A percentile compares a stretch with the other conserved stretches of the same genome.
phyloP scores from a whole-genome alignment of 1,140 invertebrate species.

The Nautilus pompilius region DNA sequence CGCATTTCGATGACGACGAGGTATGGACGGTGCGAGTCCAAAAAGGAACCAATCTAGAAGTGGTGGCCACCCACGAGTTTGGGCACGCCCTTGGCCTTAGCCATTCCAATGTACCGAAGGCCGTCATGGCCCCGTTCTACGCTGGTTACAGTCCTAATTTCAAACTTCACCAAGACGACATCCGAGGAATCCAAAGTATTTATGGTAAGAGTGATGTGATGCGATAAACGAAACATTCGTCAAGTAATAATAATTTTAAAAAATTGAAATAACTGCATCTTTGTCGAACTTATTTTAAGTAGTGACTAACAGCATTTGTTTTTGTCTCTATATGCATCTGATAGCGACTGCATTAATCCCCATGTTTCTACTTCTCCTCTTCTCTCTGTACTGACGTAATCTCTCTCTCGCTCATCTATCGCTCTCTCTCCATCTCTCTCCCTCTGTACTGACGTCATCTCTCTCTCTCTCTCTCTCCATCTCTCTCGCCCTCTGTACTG shows the following conservation, averaged over 20 bases:
- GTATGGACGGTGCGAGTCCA: constrained; percentile 30
- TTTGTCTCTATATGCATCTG: no score
- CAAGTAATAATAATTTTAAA: background rate
- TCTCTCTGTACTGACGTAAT: no score
- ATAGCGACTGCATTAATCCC: no score
- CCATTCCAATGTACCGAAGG: constrained; percentile 34
- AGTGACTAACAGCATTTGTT: no score
- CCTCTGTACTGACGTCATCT: no score
- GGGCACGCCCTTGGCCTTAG: constrained; percentile 47
- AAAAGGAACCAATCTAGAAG: constrained; percentile 34
- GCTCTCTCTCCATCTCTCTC: no score
- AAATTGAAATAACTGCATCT: background rate
- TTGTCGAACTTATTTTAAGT: background rate
- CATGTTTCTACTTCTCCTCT: no score
- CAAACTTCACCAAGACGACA: constrained; percentile 81
- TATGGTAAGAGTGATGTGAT: constrained; percentile 47
- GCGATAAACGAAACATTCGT: background rate
- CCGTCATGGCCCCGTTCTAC: constrained; percentile 56
- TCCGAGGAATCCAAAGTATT: constrained; percentile 67
- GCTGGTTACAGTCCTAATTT: constrained; percentile 61
- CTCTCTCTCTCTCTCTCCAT: no score
- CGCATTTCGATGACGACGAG: constrained; percentile 50
- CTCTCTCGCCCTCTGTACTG: no score
- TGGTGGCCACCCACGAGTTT: constrained; percentile 49
- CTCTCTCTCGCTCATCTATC: no score